phyloP scores from a whole-genome alignment of 2,888 invertebrate species.

The Aethes cnicana region DNA sequence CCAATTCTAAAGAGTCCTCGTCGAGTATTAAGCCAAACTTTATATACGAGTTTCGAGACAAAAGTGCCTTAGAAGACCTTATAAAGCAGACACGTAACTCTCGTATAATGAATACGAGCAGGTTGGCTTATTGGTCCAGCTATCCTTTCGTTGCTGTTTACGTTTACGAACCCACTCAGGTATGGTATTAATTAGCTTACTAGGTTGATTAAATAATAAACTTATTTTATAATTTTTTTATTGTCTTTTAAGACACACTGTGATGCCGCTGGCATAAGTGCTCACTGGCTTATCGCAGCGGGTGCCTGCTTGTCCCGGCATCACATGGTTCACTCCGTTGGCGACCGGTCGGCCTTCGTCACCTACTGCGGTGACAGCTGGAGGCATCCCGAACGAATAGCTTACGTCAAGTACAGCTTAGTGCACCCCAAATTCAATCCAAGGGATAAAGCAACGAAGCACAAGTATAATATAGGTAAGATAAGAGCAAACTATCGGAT shows the following conservation, averaged over 20 bases:
- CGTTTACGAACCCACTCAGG: constrained; percentile 65
- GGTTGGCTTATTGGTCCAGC: constrained; percentile 49
- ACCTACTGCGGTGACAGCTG: constrained; percentile 61
- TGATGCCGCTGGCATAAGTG: constrained; percentile 65
- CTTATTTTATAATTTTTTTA: background rate
- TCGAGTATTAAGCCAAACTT: background rate
- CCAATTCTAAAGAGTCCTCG: background rate
- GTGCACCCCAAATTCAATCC: constrained; percentile 61
- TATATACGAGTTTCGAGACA: background rate
- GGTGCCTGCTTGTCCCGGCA: constrained; percentile 65
- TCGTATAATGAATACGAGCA: constrained; percentile 18
- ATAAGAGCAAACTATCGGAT: background rate
- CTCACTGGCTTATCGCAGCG: constrained; percentile 66
- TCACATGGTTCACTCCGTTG: constrained; percentile 43
- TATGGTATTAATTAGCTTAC: constrained; percentile 34
- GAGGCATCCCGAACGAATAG: constrained; percentile 58
- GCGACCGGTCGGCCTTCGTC: constrained; percentile 61
- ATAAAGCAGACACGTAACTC: background rate
- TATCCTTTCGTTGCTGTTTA: constrained; percentile 66
- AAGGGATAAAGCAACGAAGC: constrained; percentile 46
- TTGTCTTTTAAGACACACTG: constrained; percentile 56
- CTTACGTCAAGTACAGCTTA: constrained; percentile 63
- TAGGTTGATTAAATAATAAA: no score
- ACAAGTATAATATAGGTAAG: constrained; percentile 65
- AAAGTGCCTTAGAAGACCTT: background rate